Conservation (phyloP, 2,113 vertebrate genomes). For the Pimephales promelas region DNA sequence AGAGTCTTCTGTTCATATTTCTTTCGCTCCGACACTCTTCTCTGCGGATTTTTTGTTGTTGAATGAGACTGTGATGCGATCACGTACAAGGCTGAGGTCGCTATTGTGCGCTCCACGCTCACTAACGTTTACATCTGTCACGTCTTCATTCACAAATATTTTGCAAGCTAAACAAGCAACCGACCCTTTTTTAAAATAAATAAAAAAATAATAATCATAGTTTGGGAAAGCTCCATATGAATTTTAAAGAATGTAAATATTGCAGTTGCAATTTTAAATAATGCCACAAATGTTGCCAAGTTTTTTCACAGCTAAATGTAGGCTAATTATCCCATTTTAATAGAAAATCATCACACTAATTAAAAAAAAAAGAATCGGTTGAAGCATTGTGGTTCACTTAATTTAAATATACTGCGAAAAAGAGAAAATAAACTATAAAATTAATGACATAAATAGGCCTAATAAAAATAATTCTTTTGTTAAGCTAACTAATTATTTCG, state of each 20-base stretch:
- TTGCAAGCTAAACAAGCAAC: constrained; percentile 8
- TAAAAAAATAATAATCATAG: neutral
- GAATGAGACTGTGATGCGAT: constrained; percentile 7
- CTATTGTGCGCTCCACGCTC: constrained; percentile 32
- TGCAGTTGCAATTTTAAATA: neutral
- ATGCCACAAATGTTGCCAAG: neutral
- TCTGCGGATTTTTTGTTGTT: constrained; percentile 15
- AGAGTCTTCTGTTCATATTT: constrained; percentile 43
- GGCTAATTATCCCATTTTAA: neutral
- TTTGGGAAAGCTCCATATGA: neutral
- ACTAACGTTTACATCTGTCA: neutral
- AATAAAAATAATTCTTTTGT: too few relatives aligned
- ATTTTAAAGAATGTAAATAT: neutral
- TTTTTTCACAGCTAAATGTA: neutral
- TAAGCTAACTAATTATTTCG: too few relatives aligned
- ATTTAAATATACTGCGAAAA: neutral
- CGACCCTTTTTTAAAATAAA: neutral
- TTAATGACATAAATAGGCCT: too few relatives aligned
- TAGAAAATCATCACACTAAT: neutral
- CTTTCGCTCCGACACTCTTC: neutral
- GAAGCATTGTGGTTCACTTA: neutral
- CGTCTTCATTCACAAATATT: constrained; percentile 41
- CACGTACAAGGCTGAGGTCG: constrained; percentile 19
- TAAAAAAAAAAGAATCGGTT: neutral
- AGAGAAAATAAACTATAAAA: neutral